phyloP scores from a whole-genome alignment of 2,797 vertebrate species.

The Peromyscus nudipes region DNA sequence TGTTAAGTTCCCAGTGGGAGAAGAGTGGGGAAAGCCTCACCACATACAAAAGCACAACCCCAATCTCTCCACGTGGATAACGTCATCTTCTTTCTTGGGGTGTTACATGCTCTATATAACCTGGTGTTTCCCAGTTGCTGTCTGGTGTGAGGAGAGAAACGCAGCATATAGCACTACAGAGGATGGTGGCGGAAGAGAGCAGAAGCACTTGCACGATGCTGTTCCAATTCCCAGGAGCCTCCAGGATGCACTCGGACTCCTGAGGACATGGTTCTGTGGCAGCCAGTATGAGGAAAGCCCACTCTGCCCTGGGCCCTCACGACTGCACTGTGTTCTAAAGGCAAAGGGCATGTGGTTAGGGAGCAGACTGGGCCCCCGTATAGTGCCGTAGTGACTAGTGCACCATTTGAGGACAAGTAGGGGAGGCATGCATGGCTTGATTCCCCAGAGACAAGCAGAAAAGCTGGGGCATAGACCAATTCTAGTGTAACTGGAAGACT shows the following conservation, averaged over 20 bases:
- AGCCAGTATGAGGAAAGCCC: background rate
- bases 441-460: background rate
- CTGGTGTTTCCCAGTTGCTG: background rate
- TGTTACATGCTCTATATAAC: background rate
- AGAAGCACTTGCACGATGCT: background rate
- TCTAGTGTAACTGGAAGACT: slow-evolving; percentile 48
- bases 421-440: background rate
- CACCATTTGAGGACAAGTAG: background rate
- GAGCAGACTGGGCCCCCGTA: background rate
- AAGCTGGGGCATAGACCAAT: background rate
- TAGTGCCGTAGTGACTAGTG: background rate
- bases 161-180: background rate
- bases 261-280: background rate
- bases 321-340: slow-evolving; percentile 51
- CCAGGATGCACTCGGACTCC: background rate
- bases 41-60: background rate
- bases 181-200: background rate
- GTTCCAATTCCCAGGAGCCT: background rate
- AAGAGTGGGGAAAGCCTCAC: background rate
- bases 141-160: background rate
- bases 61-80: background rate
- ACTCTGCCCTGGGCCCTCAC: background rate
- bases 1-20: background rate
- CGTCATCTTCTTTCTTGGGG: background rate
- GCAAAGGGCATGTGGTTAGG: background rate